Base-by-base conservation (phyloP, 2,797 vertebrate genomes). In the Schizopygopsis malacanthus region DNA sequence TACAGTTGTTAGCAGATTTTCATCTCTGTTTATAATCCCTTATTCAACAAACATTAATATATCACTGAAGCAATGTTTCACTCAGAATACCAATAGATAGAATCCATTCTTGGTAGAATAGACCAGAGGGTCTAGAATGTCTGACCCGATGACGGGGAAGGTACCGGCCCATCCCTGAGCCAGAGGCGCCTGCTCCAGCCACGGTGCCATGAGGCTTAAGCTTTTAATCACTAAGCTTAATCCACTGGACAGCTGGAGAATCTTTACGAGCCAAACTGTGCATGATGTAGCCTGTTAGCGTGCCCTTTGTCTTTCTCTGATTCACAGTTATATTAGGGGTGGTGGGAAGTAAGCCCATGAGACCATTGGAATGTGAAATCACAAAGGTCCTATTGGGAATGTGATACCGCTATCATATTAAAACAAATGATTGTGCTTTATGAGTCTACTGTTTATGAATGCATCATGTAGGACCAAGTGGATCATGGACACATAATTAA, bases 181-280 rank as follows among this genome's bases (percentile, higher is more conserved):
- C 92, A 93, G 91, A 93, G 95, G 94, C 94, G 94, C 94, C 95
- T 80, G 88, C 89, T 91, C 88, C 92, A 92, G 92, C 90, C 91
- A 50, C 91, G 93, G 94, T 95, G 95, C 95, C 95, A 90, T 94
- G 94, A 93, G 93, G 93, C 94, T 94, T 95, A 94, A 95, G 95
- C 94, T 93, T 93, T 94, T 95, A 95, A 96, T 95, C 94, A 92
- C 92, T 91, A 82, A 15, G 89, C 90, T 92, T 96, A 95, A 96
- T 95, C 95, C 94, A 81, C 41, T 82, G 91, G 93, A 95, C 95
- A 96, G 95, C 95, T 96, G 95, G 93, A 92, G 93, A 94, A 95
- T 95, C 93, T 95, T 94, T 94, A 94, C 93, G 89, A 92, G 92
- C 90, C 93, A 93, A 92, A 91, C 92, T 90, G 92, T 94, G 94